Evolutionary conservation across 2,888 invertebrate genomes (phyloP).

Genomic region (Xiphydria camelus): DNA sequence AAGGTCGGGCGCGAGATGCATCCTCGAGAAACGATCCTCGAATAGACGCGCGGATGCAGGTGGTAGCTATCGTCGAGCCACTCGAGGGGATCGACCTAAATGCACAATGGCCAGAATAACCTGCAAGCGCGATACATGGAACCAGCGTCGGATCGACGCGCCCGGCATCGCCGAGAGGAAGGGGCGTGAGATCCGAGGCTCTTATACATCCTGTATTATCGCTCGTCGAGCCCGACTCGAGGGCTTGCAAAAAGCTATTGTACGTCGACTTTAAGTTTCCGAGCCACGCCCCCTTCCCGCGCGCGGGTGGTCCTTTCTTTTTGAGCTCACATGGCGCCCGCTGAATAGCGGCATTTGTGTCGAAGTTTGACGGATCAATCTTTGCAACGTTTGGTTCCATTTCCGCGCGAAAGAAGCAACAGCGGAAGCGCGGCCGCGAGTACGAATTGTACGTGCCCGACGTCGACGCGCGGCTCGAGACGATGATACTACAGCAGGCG

Average conservation of each 20-base stretch:
- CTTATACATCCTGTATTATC: constrained; percentile 33
- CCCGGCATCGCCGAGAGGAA: background rate
- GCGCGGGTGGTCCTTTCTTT: constrained; percentile 5
- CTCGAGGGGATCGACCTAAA: constrained; percentile 31
- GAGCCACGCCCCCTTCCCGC: constrained; percentile 14
- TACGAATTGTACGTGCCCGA: too few relatives aligned
- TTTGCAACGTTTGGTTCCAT: constrained; percentile 23
- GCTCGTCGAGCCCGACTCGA: constrained; percentile 23
- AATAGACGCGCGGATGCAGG: background rate
- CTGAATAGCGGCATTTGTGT: constrained; percentile 34
- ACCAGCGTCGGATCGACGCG: constrained; percentile 10
- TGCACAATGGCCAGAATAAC: constrained; percentile 28
- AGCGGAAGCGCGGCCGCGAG: too few relatives aligned
- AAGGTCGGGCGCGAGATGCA: background rate
- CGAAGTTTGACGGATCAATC: constrained; percentile 39
- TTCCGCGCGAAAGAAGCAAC: constrained; percentile 12
- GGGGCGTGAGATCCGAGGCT: constrained; percentile 8
- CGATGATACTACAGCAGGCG: too few relatives aligned
- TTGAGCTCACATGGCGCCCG: constrained; percentile 6
- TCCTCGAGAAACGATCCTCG: background rate
- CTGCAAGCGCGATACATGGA: constrained; percentile 23
- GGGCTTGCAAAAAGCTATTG: constrained; percentile 43
- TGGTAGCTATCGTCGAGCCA: too few relatives aligned
- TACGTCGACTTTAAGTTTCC: constrained; percentile 41
- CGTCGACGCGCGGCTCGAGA: too few relatives aligned